These are phyloP conservation scores for Stigmatopora argus DNA, from an alignment of 2,113 vertebrate species.

Conservation along the genomic window DNA sequence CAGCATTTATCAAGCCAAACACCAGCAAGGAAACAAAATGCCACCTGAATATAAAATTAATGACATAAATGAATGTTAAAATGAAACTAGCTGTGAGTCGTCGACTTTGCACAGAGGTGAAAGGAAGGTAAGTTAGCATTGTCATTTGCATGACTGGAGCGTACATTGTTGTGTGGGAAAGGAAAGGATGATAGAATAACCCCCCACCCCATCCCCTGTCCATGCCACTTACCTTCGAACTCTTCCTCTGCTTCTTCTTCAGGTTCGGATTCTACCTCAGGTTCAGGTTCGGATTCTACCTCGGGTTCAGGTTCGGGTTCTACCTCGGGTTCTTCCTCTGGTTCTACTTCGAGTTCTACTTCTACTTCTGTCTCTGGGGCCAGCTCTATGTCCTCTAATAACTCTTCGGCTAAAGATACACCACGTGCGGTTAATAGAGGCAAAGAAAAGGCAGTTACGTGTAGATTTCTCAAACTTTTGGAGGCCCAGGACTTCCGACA, in stretches of 20 bases:
- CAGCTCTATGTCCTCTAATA: conserved; percentile 72
- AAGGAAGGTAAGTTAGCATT: conserved; percentile 45
- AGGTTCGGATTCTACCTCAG: conserved; percentile 52
- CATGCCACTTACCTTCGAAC: conserved; percentile 78
- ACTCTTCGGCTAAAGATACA: conserved; percentile 70
- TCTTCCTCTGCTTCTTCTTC: conserved; percentile 47
- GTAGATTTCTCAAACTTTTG: not conserved
- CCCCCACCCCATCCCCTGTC: conserved; percentile 42
- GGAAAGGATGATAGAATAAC: conserved; percentile 66
- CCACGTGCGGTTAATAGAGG: conserved; percentile 28
- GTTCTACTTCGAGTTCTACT: conserved; percentile 62
- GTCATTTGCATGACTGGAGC: conserved; percentile 50
- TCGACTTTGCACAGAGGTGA: conserved; percentile 32
- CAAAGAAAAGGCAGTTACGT: not conserved
- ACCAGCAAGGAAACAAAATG: no score
- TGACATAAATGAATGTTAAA: no score
- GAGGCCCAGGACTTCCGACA: not conserved
- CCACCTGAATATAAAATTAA: not conserved
- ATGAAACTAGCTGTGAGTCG: not conserved
- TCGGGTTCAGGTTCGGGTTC: conserved; percentile 55
- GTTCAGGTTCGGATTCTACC: conserved; percentile 45
- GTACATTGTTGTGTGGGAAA: conserved; percentile 49
- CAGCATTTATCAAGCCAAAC: not conserved
- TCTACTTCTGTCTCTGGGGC: conserved; percentile 67
- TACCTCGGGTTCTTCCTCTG: conserved; percentile 55